phyloP scores from a whole-genome alignment of 1,140 invertebrate species.

The Yoshiicerus persimilis region DNA sequence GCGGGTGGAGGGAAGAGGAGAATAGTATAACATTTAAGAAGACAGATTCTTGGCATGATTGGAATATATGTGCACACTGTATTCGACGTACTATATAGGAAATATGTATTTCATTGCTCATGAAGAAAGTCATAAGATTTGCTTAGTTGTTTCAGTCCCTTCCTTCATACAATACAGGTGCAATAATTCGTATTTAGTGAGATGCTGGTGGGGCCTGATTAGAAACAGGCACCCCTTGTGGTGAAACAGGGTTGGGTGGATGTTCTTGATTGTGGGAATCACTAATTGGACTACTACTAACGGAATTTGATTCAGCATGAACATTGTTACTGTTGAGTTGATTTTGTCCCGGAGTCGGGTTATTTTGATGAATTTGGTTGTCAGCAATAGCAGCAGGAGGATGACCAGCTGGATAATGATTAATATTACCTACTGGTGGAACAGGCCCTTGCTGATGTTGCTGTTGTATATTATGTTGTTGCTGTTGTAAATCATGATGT shows the following conservation, averaged over 20 bases:
- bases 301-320: neutral
- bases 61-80: neutral
- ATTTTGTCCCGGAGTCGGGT: neutral
- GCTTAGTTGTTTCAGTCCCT: too few relatives aligned
- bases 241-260: neutral
- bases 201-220: neutral
- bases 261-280: neutral
- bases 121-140: too few relatives aligned
- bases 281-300: neutral
- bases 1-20: too few relatives aligned
- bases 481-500: conserved; percentile 9
- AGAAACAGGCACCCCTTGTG: neutral
- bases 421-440: neutral
- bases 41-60: neutral
- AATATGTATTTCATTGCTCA: neutral
- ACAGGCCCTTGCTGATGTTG: conserved; percentile 24
- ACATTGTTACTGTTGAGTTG: neutral
- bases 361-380: neutral
- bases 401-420: neutral
- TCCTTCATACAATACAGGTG: neutral
- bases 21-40: neutral
- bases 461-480: conserved; percentile 16
- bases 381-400: neutral
- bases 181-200: neutral
- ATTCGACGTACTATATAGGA: neutral